These are phyloP conservation scores for Zaprionus ornatus DNA, from an alignment of 1,140 invertebrate genomes.

Conservation along the genomic window DNA sequence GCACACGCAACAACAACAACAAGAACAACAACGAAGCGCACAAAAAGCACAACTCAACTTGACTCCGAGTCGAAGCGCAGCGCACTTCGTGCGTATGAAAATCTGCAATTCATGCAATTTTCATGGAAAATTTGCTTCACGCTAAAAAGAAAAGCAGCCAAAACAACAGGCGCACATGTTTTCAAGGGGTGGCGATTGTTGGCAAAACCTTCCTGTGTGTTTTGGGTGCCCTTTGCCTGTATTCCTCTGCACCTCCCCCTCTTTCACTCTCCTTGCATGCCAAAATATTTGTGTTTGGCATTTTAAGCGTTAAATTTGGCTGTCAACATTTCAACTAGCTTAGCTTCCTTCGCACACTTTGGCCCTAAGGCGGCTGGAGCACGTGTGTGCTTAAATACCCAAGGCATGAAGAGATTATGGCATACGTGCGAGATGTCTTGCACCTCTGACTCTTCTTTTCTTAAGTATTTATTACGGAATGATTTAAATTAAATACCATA, in stretches of 20 bases:
- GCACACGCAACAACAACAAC: slow-evolving; percentile 60
- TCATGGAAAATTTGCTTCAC: slow-evolving; percentile 78
- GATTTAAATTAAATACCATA: neutral
- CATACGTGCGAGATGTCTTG: slow-evolving; percentile 4
- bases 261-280: slow-evolving; percentile 76
- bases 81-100: slow-evolving; percentile 79
- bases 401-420: slow-evolving; percentile 37
- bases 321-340: slow-evolving; percentile 64
- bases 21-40: neutral
- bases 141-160: slow-evolving; percentile 43
- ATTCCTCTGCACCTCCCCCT: neutral
- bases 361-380: slow-evolving; percentile 8
- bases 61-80: slow-evolving; percentile 50
- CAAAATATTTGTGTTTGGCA: slow-evolving; percentile 81
- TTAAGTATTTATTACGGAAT: neutral
- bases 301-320: slow-evolving; percentile 81
- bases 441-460: too few species aligned
- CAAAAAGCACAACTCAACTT: slow-evolving; percentile 27
- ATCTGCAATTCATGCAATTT: slow-evolving; percentile 82
- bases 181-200: slow-evolving; percentile 20
- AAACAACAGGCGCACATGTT: slow-evolving; percentile 30
- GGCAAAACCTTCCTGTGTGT: slow-evolving; percentile 31
- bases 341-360: too few species aligned
- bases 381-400: slow-evolving; percentile 44
- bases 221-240: slow-evolving; percentile 14